A percentile compares a stretch with the other conserved stretches of the same genome.
These are phyloP conservation scores for Lepeophtheirus salmonis DNA, from an alignment of 1,140 invertebrate genomes.

Conservation along the genomic window DNA sequence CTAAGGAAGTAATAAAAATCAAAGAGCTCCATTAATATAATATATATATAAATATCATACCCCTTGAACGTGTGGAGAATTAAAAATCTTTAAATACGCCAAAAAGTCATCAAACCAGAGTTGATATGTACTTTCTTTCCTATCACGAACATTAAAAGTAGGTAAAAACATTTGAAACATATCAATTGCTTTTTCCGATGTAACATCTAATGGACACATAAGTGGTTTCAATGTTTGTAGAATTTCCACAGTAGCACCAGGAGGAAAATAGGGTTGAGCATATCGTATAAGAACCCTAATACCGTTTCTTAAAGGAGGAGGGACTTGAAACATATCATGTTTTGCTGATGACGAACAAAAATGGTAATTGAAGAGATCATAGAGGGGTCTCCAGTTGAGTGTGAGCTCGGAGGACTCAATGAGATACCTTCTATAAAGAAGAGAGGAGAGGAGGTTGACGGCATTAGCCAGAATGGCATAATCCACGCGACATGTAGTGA, in stretches of 20 bases:
- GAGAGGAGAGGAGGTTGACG: constrained; percentile 30
- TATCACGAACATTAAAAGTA: constrained; percentile 26
- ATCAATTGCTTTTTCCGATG: constrained; percentile 39
- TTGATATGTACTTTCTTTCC: constrained; percentile 5
- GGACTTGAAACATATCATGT: background rate
- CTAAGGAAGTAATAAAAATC: constrained; percentile 28
- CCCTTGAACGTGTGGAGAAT: constrained; percentile 23
- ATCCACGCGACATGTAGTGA: constrained; percentile 1
- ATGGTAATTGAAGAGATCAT: constrained; percentile 38
- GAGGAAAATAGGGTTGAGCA: constrained; percentile 40
- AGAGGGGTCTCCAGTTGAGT: constrained; percentile 68
- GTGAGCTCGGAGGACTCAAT: constrained; percentile 55
- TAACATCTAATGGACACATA: constrained; percentile 45
- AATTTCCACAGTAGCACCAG: constrained; percentile 61
- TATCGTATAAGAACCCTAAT: constrained; percentile 14
- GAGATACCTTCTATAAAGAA: constrained; percentile 53
- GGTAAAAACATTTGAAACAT: constrained; percentile 57
- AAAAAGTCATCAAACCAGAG: constrained; percentile 15
- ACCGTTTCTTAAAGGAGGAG: background rate
- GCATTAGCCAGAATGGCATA: background rate
- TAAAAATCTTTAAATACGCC: background rate
- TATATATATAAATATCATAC: constrained; percentile 35
- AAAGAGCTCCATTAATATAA: background rate
- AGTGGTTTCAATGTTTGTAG: constrained; percentile 57
- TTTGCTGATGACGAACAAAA: constrained; percentile 30